phyloP scores from a whole-genome alignment of 2,888 invertebrate species.

The Aporophyla lueneburgensis region DNA sequence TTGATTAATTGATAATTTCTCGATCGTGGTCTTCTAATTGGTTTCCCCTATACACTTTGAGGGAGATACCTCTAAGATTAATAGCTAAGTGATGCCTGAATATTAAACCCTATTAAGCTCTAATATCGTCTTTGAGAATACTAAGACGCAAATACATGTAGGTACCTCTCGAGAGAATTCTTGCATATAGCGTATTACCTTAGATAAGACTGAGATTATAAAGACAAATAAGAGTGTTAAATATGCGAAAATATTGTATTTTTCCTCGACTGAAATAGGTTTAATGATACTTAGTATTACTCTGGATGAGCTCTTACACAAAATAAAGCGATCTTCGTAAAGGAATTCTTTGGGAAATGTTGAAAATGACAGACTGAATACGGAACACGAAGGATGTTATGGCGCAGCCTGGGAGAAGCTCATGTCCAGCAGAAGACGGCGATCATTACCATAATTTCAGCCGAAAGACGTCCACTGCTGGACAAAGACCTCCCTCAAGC shows the following conservation, averaged over 20 bases:
- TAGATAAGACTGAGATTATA: neutral
- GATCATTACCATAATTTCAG: too few relatives aligned
- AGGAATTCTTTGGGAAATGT: neutral
- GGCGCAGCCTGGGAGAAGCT: too few relatives aligned
- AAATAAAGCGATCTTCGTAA: neutral
- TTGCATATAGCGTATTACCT: slow-evolving; percentile 7
- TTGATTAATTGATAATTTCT: slow-evolving; percentile 3
- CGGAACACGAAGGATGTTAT: too few relatives aligned
- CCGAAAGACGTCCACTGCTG: too few relatives aligned
- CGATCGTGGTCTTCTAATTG: slow-evolving; percentile 19
- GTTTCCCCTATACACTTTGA: slow-evolving; percentile 20
- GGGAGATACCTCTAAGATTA: slow-evolving; percentile 28
- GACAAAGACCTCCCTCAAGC: too few relatives aligned
- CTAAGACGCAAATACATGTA: slow-evolving; percentile 23
- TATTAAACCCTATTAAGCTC: slow-evolving; percentile 41
- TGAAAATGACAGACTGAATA: neutral
- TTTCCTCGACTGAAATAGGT: neutral
- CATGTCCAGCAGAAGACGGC: too few relatives aligned
- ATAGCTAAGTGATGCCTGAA: slow-evolving; percentile 24
- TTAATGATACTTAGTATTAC: neutral
- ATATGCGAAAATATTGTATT: too few relatives aligned
- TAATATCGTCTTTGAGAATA: slow-evolving; percentile 23
- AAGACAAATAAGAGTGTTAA: rapidly evolving
- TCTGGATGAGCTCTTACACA: neutral
- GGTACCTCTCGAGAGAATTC: slow-evolving; percentile 9